Conservation (phyloP, 2,797 vertebrate genomes). For the Pterois miles region DNA sequence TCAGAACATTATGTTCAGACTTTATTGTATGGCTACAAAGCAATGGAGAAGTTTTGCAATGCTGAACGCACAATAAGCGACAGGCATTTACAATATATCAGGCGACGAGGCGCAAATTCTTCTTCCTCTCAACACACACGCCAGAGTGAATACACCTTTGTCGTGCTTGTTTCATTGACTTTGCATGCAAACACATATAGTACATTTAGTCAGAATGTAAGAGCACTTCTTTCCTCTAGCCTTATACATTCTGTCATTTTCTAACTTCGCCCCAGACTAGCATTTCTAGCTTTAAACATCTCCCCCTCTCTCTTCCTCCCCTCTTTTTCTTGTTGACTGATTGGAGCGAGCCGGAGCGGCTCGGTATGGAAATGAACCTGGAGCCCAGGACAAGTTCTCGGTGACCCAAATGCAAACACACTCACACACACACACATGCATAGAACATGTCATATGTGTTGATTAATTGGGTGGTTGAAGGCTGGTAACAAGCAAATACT, state of each 20-base stretch:
- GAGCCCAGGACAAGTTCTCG: slow-evolving; percentile 49
- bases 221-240: not conserved
- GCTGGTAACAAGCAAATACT: slow-evolving; percentile 40
- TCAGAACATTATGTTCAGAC: not conserved
- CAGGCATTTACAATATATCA: slow-evolving; percentile 16
- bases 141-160: not conserved
- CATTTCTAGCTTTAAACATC: slow-evolving; percentile 8
- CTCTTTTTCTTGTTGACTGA: slow-evolving; percentile 48
- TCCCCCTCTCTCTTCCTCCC: not conserved
- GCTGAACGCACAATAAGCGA: slow-evolving; percentile 1
- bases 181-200: not conserved
- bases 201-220: not conserved
- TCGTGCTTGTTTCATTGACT: slow-evolving; percentile 19
- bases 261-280: slow-evolving; percentile 20
- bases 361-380: slow-evolving; percentile 68
- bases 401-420: slow-evolving; percentile 66
- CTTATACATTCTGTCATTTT: slow-evolving; percentile 27
- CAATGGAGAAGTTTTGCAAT: not conserved
- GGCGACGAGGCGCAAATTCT: not conserved
- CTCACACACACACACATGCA: not conserved
- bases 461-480: slow-evolving; percentile 63
- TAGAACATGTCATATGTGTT: slow-evolving; percentile 43
- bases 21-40: not conserved
- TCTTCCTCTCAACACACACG: not conserved
- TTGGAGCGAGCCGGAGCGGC: slow-evolving; percentile 46